Conservation (phyloP, 2,113 vertebrate species). For the Hystrix cristata region DNA sequence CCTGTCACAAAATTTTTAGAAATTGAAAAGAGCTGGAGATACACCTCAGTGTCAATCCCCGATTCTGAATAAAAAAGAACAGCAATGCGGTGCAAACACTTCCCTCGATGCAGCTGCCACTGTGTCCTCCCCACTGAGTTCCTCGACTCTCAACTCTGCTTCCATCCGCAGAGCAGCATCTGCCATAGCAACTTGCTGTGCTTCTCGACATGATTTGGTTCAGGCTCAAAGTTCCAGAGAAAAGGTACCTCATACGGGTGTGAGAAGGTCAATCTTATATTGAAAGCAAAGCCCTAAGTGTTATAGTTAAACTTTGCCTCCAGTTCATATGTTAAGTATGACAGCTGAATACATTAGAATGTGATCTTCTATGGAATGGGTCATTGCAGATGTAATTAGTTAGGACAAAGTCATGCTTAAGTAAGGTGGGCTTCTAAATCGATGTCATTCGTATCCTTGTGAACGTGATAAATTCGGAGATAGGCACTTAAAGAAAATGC, state of each 20-base stretch:
- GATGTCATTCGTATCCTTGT: neutral
- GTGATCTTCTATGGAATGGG: neutral
- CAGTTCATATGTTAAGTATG: neutral
- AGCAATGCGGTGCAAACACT: too few species aligned
- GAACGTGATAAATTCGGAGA: neutral
- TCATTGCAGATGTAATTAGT: neutral
- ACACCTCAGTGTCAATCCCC: too few species aligned
- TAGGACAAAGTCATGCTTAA: neutral
- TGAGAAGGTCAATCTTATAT: neutral
- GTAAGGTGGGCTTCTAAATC: neutral
- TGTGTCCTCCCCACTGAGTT: rapidly evolving
- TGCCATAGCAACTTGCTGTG: rapidly evolving
- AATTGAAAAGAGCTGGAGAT: too few species aligned
- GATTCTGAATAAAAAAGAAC: too few species aligned
- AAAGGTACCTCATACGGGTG: neutral
- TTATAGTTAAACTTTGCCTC: neutral
- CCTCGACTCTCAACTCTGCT: too few species aligned
- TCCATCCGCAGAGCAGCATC: rapidly evolving
- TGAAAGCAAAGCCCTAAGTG: neutral
- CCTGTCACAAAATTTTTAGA: too few species aligned
- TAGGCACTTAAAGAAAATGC: neutral
- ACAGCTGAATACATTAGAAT: neutral
- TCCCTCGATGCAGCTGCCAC: too few species aligned
- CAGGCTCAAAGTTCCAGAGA: neutral
- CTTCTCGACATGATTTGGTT: neutral